Evolutionary conservation across 2,888 invertebrate species (phyloP).

Genomic region (Anagyrus pseudococci): DNA sequence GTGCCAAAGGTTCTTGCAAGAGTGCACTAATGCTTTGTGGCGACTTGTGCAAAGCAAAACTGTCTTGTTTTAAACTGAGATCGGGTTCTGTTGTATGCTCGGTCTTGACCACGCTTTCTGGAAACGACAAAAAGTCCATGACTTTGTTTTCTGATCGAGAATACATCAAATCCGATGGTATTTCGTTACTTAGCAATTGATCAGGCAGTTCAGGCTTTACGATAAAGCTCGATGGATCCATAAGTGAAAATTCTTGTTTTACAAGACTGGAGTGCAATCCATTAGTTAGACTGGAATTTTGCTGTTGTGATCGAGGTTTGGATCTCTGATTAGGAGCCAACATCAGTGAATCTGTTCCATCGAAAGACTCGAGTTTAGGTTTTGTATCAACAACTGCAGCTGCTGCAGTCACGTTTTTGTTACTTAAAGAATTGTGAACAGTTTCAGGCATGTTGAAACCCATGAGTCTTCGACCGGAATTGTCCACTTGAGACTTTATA

Average conservation of each 20-base stretch:
- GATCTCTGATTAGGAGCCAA: conserved; percentile 45
- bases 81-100: conserved; percentile 5
- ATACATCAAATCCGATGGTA: conserved; percentile 22
- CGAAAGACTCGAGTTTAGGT: conserved; percentile 50
- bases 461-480: neutral
- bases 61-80: conserved; percentile 11
- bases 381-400: conserved; percentile 45
- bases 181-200: conserved; percentile 24
- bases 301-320: conserved; percentile 40
- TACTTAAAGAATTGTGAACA: conserved; percentile 49
- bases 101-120: neutral
- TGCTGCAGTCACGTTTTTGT: neutral
- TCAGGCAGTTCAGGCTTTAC: conserved; percentile 29
- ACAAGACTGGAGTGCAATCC: conserved; percentile 45
- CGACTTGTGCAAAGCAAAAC: conserved; percentile 53
- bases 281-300: conserved; percentile 47
- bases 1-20: conserved; percentile 53
- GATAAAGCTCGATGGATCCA: conserved; percentile 30
- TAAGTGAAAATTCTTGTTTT: conserved; percentile 39
- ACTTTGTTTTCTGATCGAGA: conserved; percentile 16
- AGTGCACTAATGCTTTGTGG: conserved; percentile 57
- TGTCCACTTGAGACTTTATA: neutral
- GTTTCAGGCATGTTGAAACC: conserved; percentile 46
- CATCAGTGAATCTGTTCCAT: conserved; percentile 54
- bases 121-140: conserved; percentile 12